A percentile compares a stretch with the other conserved stretches of the same genome.
Conservation (phyloP, 2,113 vertebrate species). For the Burhinus bistriatus region DNA sequence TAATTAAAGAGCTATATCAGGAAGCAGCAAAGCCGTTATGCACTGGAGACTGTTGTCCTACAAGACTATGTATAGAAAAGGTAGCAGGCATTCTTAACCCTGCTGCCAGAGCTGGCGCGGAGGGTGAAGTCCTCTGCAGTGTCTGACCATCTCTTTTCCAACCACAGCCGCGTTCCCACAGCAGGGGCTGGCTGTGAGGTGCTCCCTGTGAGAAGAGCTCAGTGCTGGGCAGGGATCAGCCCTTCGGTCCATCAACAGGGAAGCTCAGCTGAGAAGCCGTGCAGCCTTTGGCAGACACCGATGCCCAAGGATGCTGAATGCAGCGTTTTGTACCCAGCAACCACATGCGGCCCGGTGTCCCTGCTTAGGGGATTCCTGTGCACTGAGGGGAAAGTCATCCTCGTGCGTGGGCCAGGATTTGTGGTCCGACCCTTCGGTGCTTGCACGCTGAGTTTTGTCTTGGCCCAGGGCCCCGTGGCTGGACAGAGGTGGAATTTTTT, state of each 20-base stretch:
- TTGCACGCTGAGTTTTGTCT: background rate
- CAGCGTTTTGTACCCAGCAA: background rate
- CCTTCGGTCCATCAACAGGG: background rate
- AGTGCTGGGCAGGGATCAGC: background rate
- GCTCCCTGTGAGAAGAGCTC: background rate
- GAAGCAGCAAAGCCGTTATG: background rate
- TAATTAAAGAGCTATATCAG: background rate
- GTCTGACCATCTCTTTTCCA: background rate
- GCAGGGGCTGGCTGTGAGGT: background rate
- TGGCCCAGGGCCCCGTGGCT: background rate
- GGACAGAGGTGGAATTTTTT: background rate
- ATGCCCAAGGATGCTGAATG: background rate
- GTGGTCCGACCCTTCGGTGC: rapidly evolving
- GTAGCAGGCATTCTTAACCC: background rate
- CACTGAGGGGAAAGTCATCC: rapidly evolving
- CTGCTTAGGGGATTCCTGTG: background rate
- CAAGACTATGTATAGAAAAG: background rate
- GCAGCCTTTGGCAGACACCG: rapidly evolving
- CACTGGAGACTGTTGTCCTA: background rate
- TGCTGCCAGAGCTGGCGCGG: rapidly evolving
- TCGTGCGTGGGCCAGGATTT: background rate
- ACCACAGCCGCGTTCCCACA: background rate
- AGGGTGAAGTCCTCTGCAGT: background rate
- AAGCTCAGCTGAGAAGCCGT: rapidly evolving
- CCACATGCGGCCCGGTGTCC: rapidly evolving